Evolutionary conservation across 2,113 vertebrate genomes (phyloP).

Genomic region (Leptobrachium ailaonicum): DNA sequence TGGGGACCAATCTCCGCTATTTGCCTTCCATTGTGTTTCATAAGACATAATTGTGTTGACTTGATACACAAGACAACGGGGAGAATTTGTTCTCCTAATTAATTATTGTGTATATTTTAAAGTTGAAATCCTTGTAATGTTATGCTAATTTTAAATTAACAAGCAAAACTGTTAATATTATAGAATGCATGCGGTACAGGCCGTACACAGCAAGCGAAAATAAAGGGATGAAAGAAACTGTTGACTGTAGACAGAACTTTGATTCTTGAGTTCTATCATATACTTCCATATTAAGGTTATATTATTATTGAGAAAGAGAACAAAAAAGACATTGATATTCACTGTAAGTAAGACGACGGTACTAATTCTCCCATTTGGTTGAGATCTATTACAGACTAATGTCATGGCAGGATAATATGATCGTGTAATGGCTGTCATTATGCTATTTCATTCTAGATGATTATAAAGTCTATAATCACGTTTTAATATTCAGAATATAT

Average conservation of each 20-base stretch:
- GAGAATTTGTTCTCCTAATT: too few species aligned
- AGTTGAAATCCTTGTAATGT: too few species aligned
- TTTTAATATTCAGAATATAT: conserved; percentile 1
- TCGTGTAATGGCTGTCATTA: conserved; percentile 6
- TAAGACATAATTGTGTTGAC: background rate
- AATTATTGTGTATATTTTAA: too few species aligned
- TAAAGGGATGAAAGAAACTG: too few species aligned
- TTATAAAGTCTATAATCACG: background rate
- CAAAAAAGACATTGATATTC: background rate
- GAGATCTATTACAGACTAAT: conserved; percentile 6
- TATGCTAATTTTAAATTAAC: too few species aligned
- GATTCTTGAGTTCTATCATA: too few species aligned
- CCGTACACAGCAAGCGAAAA: too few species aligned
- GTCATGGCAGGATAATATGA: conserved; percentile 8
- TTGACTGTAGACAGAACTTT: too few species aligned
- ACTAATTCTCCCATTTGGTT: conserved; percentile 11
- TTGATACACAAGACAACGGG: background rate
- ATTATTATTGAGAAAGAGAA: background rate
- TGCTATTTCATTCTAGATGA: conserved; percentile 21
- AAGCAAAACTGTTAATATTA: too few species aligned
- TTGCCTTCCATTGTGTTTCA: background rate
- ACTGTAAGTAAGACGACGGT: conserved; percentile 1
- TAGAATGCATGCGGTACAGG: too few species aligned
- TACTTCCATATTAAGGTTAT: background rate
- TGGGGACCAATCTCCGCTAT: background rate